Evolutionary conservation across 1,140 invertebrate species (phyloP).

Genomic region (Heliconius himera): DNA sequence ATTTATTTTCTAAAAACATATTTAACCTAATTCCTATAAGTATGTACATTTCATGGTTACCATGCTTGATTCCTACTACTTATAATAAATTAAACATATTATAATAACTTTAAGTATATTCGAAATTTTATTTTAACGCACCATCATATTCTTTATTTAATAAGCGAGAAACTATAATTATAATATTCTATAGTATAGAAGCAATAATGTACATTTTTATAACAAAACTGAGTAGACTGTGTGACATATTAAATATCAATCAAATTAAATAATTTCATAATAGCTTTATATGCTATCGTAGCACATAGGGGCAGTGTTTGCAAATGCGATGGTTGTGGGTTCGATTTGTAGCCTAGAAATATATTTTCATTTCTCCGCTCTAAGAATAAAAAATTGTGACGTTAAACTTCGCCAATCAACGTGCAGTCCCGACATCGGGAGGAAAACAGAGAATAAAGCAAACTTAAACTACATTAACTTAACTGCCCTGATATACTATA

Average conservation of each 20-base stretch:
- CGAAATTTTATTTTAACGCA: conserved; percentile 19
- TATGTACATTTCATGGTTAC: conserved; percentile 11
- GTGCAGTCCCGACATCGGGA: too few species aligned
- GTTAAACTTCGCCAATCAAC: too few species aligned
- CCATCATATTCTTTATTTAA: conserved; percentile 29
- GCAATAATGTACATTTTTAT: neutral
- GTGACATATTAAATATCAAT: too few species aligned
- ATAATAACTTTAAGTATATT: neutral
- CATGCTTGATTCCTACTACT: neutral
- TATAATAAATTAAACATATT: neutral
- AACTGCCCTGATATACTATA: too few species aligned
- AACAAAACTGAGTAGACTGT: neutral
- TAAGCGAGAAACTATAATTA: neutral
- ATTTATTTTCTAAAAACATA: conserved; percentile 13
- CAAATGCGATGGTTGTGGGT: too few species aligned
- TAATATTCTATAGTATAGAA: neutral
- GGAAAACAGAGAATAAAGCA: neutral
- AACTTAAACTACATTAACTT: too few species aligned
- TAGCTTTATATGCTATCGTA: too few species aligned
- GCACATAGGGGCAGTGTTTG: too few species aligned
- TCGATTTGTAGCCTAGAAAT: too few species aligned
- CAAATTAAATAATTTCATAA: too few species aligned
- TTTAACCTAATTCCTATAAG: conserved; percentile 1
- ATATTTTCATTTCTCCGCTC: too few species aligned
- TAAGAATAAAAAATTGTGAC: too few species aligned